Conservation (phyloP, 2,113 vertebrate species). For the Helogale parvula region DNA sequence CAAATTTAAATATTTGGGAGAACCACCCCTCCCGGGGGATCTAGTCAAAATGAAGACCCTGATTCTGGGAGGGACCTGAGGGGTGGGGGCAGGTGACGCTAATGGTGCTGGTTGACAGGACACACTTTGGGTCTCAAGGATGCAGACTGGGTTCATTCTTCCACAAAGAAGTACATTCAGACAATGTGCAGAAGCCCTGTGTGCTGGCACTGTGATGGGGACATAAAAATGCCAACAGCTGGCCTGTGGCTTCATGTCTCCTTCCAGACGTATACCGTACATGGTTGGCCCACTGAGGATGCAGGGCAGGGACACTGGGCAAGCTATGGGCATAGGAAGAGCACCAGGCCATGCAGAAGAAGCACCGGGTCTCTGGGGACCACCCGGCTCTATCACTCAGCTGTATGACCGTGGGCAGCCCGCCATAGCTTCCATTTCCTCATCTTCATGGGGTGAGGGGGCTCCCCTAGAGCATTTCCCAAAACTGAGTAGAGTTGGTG, state of each 20-base stretch:
- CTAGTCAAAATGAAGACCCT: not conserved
- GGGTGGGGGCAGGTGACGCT: not conserved
- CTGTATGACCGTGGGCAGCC: not conserved
- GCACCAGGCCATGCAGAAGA: not conserved
- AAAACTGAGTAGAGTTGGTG: too few relatives aligned
- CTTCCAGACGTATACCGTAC: not conserved
- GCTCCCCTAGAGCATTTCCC: rapidly evolving
- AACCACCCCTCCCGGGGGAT: too few relatives aligned
- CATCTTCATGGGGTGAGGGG: not conserved
- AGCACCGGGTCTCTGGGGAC: not conserved
- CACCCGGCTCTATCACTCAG: not conserved
- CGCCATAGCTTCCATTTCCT: not conserved
- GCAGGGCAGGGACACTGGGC: not conserved
- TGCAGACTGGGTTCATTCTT: not conserved
- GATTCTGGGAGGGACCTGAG: not conserved
- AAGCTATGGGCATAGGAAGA: not conserved
- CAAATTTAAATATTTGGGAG: not conserved
- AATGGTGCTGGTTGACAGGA: too few relatives aligned
- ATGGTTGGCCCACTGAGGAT: not conserved
- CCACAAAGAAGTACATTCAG: not conserved
- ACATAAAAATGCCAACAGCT: not conserved
- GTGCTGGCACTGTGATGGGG: not conserved
- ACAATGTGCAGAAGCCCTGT: not conserved
- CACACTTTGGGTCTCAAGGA: not conserved
- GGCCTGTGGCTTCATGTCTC: not conserved